Evolutionary conservation across 2,888 invertebrate species (phyloP), one percentile per base, ranked within the genome.

Genomic region (Suillia variegata): DNA sequence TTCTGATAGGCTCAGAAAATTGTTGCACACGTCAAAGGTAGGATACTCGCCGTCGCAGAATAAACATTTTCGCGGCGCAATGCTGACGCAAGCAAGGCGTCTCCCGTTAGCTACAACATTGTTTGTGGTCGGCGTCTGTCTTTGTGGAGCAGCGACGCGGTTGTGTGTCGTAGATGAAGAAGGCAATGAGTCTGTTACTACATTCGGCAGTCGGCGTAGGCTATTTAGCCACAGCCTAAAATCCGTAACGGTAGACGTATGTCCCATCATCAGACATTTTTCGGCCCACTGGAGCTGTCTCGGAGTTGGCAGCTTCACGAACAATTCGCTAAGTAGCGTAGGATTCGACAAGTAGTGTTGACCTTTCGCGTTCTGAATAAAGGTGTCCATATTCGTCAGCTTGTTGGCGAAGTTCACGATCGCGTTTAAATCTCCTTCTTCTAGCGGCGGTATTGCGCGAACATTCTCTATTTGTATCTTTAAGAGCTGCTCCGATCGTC

Each of bases 311-410:
- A 64, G 17, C 20, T 64, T 64, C 24, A 4, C n/a, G 1, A 64
- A 53, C 13, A 66, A 31, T 45, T 61, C 58, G 18, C 59, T 57
- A 5, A 66, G 33, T 17, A 62, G 21, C 10, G 61, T 61, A 8
- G 65, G 60, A 21, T 66, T 64, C 1, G 55, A 6, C 13, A 63
- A n/a, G 21, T 65, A 61, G 2, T 61, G 59, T 12, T 54, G 34
- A 12, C 38, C 34, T n/a, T 42, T 17, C n/a, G 50, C 51, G 26
- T 34, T 21, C 38, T 59, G 8, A 15, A 61, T 21, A 33, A 58
- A 58, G n/a, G 38, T 53, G 1, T 58, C 51, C 55, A 64, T 56
- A 54, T 64, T 63, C 1, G n/a, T 45, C 6, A 63, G 49, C 26
- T 48, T 62, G 17, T 58, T 62, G 2, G 62, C 60, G 15, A 63